Evolutionary conservation across 1,140 invertebrate species (phyloP), one percentile per base, ranked within the genome.

Genomic region (Achroia grisella): DNA sequence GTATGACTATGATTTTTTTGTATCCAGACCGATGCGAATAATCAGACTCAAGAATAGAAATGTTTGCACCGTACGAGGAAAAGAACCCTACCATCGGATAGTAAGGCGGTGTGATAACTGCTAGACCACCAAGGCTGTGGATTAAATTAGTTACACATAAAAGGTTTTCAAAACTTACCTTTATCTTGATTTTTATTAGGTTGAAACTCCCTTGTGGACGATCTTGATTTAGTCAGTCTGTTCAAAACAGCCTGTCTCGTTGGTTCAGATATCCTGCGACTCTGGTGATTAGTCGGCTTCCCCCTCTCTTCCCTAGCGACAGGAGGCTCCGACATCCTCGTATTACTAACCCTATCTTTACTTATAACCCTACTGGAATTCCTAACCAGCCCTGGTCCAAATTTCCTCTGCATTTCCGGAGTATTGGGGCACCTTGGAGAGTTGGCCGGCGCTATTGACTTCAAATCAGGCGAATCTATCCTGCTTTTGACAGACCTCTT

Each of bases 381-480:
- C 48, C 80, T 78, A 3, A 79, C 68, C 57, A 85, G 73, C 28
- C 78, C 76, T 12, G 76, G 76, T 4, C 78, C 80, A 43, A 85
- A 85, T 47, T 87, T 87, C 50, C 86, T 65, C 17, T 76, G 75
- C 82, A 81, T 78, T 48, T 86, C 86, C 1, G 86, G 84, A 0
- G 86, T 87, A 11, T 84, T 84, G 3, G 83, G 86, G 62, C 86
- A 87, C 53, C 77, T 60, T 0, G 86, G 82, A 0, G 83, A 86
- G 56, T 81, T 86, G 0, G 73, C 66, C 0, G 77, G 77, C 1
- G 66, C 79, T 3, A 74, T 56, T 6, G 71, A 72, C 53, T 80
- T 83, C 14, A 79, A 55, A 55, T 85, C 78, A 1, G 73, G 77
- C 6, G 74, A 83, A 47, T 83, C 76, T 13, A 85, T 54, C 43